These are phyloP conservation scores for Synergus japonicus DNA, from an alignment of 2,888 invertebrate species.

Conservation along the genomic window DNA sequence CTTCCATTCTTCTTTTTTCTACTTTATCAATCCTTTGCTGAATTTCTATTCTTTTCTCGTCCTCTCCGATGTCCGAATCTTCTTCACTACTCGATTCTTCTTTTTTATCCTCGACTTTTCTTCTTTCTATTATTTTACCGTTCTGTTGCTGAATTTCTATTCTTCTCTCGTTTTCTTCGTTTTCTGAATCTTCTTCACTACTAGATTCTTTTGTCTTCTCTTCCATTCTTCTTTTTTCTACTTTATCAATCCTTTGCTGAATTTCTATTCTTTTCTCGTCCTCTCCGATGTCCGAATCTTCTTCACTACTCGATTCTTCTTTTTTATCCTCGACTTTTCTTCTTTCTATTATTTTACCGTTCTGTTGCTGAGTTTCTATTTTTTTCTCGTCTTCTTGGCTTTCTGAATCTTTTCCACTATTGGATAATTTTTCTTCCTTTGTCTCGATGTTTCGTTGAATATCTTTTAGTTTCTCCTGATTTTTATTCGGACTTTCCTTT, in stretches of 20 bases:
- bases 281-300: background rate
- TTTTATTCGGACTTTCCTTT: background rate
- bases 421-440: background rate
- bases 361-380: background rate
- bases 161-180: background rate
- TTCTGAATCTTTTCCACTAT: background rate
- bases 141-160: background rate
- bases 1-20: background rate
- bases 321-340: background rate
- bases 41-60: background rate
- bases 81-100: background rate
- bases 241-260: background rate
- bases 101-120: too few relatives aligned
- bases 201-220: background rate
- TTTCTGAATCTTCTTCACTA: background rate
- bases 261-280: background rate
- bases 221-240: conserved; percentile 10
- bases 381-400: background rate
- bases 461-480: background rate
- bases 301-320: background rate
- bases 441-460: background rate
- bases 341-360: background rate
- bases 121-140: background rate
- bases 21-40: background rate
- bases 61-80: background rate